These are phyloP conservation scores for Incurvaria masculella DNA, from an alignment of 2,888 invertebrate genomes.

Conservation along the genomic window DNA sequence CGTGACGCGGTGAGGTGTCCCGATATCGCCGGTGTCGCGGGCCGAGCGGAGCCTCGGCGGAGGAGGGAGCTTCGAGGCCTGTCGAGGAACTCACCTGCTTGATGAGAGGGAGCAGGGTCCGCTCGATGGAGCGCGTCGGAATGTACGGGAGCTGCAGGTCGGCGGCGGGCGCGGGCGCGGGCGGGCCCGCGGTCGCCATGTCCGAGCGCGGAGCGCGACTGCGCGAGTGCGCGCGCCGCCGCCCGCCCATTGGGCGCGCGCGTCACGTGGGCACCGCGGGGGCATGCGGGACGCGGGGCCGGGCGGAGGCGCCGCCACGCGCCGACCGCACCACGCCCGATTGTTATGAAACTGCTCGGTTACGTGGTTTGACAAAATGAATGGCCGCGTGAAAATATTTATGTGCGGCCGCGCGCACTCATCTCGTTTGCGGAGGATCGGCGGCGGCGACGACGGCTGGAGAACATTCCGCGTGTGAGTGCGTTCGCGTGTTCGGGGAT, in stretches of 20 bases:
- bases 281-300: background rate
- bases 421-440: background rate
- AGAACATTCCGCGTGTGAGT: too few species aligned
- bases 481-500: too few species aligned
- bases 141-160: conserved; percentile 70
- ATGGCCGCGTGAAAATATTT: background rate
- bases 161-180: conserved; percentile 61
- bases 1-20: too few species aligned
- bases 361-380: background rate
- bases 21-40: too few species aligned
- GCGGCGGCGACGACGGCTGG: too few species aligned
- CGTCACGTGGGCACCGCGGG: conserved; percentile 2
- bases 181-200: conserved; percentile 38
- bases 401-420: background rate
- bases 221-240: conserved; percentile 44
- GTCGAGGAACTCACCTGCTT: conserved; percentile 75
- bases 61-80: too few species aligned
- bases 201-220: conserved; percentile 27
- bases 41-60: background rate
- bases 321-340: background rate
- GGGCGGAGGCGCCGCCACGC: background rate
- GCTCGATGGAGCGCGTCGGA: conserved; percentile 92
- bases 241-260: conserved; percentile 9
- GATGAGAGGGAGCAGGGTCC: conserved; percentile 88
- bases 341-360: background rate